These are phyloP conservation scores for Apantesis nais DNA, from an alignment of 2,888 invertebrate species.

Conservation along the genomic window DNA sequence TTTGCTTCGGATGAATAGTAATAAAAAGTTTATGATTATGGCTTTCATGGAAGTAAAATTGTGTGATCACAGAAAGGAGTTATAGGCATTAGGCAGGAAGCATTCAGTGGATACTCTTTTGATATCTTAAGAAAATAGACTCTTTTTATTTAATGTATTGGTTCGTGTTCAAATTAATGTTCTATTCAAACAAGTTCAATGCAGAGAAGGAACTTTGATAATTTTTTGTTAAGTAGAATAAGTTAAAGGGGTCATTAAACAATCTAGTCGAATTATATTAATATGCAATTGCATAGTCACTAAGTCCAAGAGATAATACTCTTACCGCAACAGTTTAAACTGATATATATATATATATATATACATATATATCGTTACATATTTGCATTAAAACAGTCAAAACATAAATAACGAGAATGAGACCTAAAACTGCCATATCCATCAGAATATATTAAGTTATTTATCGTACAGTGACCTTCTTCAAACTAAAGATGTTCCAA, in stretches of 20 bases:
- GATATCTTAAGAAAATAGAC: conserved; percentile 52
- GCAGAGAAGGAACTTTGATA: conserved; percentile 24
- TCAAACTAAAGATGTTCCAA: conserved; percentile 10
- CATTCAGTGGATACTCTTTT: conserved; percentile 57
- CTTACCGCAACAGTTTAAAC: background rate
- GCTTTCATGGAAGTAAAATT: conserved; percentile 80
- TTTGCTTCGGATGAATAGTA: conserved; percentile 75
- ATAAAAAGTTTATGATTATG: conserved; percentile 83
- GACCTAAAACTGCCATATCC: background rate
- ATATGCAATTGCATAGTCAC: conserved; percentile 19
- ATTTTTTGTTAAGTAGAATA: background rate
- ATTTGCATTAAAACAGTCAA: background rate
- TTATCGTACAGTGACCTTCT: conserved; percentile 6
- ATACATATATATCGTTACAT: background rate
- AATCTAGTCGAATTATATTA: too few relatives aligned
- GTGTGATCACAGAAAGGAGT: conserved; percentile 72
- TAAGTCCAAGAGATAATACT: background rate
- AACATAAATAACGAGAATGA: background rate
- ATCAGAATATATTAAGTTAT: background rate
- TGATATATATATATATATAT: too few relatives aligned
- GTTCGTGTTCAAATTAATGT: conserved; percentile 54
- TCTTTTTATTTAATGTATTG: conserved; percentile 58
- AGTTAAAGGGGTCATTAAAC: background rate
- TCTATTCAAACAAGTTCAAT: conserved; percentile 27
- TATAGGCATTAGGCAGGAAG: conserved; percentile 59